Base-by-base conservation (phyloP, 1,140 invertebrate species). In the Drosophila nannoptera region DNA sequence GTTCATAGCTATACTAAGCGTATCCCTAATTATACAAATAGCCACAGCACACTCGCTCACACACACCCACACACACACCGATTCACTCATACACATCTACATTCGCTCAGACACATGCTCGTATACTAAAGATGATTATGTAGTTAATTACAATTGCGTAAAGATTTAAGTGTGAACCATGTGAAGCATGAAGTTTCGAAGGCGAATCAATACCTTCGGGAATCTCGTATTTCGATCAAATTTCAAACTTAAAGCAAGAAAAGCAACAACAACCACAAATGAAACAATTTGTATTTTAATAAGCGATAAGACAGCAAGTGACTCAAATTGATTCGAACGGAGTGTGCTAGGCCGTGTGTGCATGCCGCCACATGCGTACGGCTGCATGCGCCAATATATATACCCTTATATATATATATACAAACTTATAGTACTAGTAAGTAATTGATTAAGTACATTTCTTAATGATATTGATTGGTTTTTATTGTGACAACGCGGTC, bases 381-480 rank as follows among this genome's bases (percentile, higher is more conserved):
- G 16, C 46, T 43, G 58, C 14, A 22, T 43, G 32, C 16, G 31
- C 36, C n/a, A 43, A 42, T 29, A 35, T 12, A 43, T 29, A 38
- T 53, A 38, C 35, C n/a, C 31, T 32, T 8, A 32, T 14, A 32
- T 43, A 40, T 48, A 52, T 22, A 43, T 22, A 36, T 52, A 22
- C 14, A 16, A 32, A 45, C 12, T 14, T 16, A 45, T 45, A 33
- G n/a, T 31, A 33, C 11, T 42, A 55, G 4, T 45, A n/a, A 33
- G 45, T 56, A 43, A 45, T 31, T 32, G 9, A 33, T 56, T 59
- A 72, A 60, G 65, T 40, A 53, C 62, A 56, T 63, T 69, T 64
- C 45, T 31, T 58, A 56, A 71, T 71, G 56, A 60, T 66, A 74
- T 74, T 74, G 62, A 74, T 74, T 71, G 72, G 69, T 66, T 74